Evolutionary conservation across 2,113 vertebrate species (phyloP).

Genomic region (Shinisaurus crocodilurus): DNA sequence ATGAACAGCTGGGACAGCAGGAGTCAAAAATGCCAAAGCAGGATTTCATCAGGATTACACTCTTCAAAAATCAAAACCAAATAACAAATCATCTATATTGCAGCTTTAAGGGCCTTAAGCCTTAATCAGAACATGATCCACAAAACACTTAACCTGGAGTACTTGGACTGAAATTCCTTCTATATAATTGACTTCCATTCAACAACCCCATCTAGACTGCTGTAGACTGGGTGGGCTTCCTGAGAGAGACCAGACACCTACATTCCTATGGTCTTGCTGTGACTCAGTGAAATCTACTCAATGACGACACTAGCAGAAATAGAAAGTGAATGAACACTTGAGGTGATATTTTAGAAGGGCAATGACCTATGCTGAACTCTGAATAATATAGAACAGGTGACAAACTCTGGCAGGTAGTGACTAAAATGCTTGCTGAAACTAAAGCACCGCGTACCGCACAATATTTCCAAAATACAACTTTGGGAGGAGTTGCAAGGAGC

Average conservation of each 20-base stretch:
- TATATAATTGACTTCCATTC: background rate
- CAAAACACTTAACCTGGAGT: background rate
- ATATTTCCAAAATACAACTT: background rate
- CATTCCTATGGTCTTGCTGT: background rate
- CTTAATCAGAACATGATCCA: background rate
- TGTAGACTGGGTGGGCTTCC: background rate
- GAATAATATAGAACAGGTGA: background rate
- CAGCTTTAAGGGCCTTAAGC: background rate
- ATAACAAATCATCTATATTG: conserved; percentile 2
- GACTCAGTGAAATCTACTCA: background rate
- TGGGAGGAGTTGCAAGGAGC: background rate
- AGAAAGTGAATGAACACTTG: conserved; percentile 8
- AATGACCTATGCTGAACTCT: conserved; percentile 17
- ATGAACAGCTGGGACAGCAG: conserved; percentile 12
- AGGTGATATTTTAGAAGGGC: conserved; percentile 21
- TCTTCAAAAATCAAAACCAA: conserved; percentile 24
- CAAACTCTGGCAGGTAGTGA: background rate
- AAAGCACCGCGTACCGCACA: background rate
- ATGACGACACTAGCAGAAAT: background rate
- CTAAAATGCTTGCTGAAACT: background rate
- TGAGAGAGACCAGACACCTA: background rate
- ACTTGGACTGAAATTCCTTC: background rate
- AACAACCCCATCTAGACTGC: background rate
- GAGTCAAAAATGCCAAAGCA: background rate
- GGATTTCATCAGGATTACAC: background rate